Evolutionary conservation across 35 echinoderm and acorn worm species (phyloP).

Genomic region (Heliocidaris erythrogramma): DNA sequence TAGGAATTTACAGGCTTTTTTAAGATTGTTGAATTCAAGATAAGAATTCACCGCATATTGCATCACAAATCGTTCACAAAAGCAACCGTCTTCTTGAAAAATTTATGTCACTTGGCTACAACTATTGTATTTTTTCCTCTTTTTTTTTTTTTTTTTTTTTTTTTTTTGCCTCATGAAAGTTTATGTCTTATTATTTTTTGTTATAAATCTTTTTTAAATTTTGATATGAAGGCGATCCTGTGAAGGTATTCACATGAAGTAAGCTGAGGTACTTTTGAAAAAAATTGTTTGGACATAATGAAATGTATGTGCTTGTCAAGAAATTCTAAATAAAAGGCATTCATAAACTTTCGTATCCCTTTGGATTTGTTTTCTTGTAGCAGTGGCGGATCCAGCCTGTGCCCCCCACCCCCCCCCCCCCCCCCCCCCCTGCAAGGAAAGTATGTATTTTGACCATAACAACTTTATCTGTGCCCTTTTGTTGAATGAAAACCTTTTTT

Average conservation of each 20-base stretch:
- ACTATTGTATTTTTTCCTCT: background rate
- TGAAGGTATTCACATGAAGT: background rate
- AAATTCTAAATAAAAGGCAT: background rate
- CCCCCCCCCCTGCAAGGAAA: no score
- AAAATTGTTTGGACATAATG: background rate
- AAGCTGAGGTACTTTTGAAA: background rate
- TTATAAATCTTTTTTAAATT: background rate
- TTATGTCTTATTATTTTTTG: background rate
- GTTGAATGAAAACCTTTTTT: no score
- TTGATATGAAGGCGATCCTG: background rate
- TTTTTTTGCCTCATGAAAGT: background rate
- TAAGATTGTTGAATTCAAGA: no score
- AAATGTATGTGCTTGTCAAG: background rate
- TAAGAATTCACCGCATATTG: no score
- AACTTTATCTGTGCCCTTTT: no score
- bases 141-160: background rate
- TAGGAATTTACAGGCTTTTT: no score
- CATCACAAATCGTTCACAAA: no score
- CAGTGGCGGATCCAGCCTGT: no score
- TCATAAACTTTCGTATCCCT: background rate
- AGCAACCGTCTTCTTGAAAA: no score
- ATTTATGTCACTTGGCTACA: no score
- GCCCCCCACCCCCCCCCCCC: no score
- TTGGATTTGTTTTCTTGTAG: background rate
- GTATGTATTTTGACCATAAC: no score